Evolutionary conservation across 2,888 invertebrate genomes (phyloP).

Genomic region (Quadroppia sp.): DNA sequence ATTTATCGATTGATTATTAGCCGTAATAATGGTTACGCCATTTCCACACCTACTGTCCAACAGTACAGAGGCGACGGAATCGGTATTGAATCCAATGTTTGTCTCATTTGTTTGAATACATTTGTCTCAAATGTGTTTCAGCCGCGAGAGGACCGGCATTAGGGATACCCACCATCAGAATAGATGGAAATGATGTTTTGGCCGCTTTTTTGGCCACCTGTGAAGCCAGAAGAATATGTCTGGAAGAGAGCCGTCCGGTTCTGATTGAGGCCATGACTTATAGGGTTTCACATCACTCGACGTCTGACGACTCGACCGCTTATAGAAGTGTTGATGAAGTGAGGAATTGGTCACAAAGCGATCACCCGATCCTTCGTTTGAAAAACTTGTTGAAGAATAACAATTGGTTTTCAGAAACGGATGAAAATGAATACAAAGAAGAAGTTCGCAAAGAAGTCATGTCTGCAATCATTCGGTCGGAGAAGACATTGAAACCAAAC

Average conservation of each 20-base stretch:
- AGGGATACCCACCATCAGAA: slow-evolving; percentile 79
- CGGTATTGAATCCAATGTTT: slow-evolving; percentile 52
- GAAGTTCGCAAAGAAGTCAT: slow-evolving; percentile 67
- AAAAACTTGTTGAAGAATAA: slow-evolving; percentile 71
- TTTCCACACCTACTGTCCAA: slow-evolving; percentile 87
- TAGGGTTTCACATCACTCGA: slow-evolving; percentile 97
- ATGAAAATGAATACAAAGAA: slow-evolving; percentile 67
- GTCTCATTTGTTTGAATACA: not conserved
- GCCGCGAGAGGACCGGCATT: slow-evolving; percentile 80
- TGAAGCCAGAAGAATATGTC: slow-evolving; percentile 67
- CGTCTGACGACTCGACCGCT: slow-evolving; percentile 95
- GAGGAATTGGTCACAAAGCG: slow-evolving; percentile 70
- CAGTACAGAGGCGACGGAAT: slow-evolving; percentile 97
- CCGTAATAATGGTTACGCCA: slow-evolving; percentile 97
- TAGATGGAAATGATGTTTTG: slow-evolving; percentile 94
- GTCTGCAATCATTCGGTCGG: slow-evolving; percentile 73
- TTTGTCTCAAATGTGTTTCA: no score
- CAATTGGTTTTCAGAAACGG: slow-evolving; percentile 73
- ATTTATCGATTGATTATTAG: slow-evolving; percentile 56
- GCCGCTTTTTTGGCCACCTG: slow-evolving; percentile 88
- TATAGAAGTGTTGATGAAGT: slow-evolving; percentile 82
- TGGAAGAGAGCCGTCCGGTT: slow-evolving; percentile 75
- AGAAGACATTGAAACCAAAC: slow-evolving; percentile 75
- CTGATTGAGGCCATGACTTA: slow-evolving; percentile 97
- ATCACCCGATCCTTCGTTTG: slow-evolving; percentile 78